Evolutionary conservation across 2,113 vertebrate species (phyloP), one percentile per base, ranked within the genome.

Genomic region (Notechis scutatus): DNA sequence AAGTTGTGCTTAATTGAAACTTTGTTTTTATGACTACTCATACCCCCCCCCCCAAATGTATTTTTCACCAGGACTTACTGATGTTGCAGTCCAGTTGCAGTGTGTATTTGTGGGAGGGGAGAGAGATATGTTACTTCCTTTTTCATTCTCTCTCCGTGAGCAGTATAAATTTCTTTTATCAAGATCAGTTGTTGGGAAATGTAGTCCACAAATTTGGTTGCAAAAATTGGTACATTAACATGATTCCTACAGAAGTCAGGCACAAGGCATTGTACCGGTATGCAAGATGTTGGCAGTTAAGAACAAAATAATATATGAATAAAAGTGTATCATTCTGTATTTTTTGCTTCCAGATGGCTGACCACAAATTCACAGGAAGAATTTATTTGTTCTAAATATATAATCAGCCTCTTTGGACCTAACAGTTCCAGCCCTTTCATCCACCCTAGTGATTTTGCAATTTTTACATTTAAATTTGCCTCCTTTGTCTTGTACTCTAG

Each of bases 301-400:
- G 42, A 52, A 61, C 29, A 87, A 45, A 87, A 92, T 54, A 52
- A 59, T 87, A 52, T 26, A 52, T 61, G 45, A 92, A 92, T 87
- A 52, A 86, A 69, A 92, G 45, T 20, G 42, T 87, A 92, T 92
- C 85, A 52, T 26, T 14, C 85, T 61, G 29, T 59, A 21, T 87
- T 57, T 47, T 92, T 87, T 52, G 91, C 57, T 87, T 87, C 85
- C 91, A 61, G 29, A 87, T 64, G 91, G 56, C 85, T 92, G 85
- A 87, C 45, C 42, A 92, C 56, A 92, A 87, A 23, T 91, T 91
- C 69, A 9, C 69, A 85, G 85, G 29, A 92, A 47, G 29, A 87
- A 50, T 87, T 87, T 87, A 56, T 87, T 92, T 92, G 56, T 47
- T 92, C 11, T 87, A 61, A 92, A 87, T 47, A 87, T 92, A 34